Percentiles rank a stretch among this genome's conserved stretches.
These are phyloP conservation scores for Zeus faber DNA, from an alignment of 2,113 vertebrate genomes.

Conservation along the genomic window DNA sequence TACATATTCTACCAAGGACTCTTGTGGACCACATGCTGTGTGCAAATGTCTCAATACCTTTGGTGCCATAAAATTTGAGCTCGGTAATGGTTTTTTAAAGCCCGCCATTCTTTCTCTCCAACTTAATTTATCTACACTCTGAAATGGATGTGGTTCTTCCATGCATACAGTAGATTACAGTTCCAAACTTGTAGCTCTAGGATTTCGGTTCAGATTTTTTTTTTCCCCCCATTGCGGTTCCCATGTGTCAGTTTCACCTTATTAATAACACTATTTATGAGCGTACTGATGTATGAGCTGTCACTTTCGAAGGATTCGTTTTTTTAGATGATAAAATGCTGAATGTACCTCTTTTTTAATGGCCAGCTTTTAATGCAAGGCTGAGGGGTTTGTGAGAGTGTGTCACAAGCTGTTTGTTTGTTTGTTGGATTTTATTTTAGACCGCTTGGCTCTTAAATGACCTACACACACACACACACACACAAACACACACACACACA, in stretches of 20 bases:
- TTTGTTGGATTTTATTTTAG: too few relatives aligned
- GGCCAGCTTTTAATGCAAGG: too few relatives aligned
- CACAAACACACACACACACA: slow-evolving; percentile 11
- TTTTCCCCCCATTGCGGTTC: neutral
- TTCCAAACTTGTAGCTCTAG: too few relatives aligned
- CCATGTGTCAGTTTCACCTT: neutral
- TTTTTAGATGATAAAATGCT: too few relatives aligned
- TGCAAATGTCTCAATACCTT: neutral
- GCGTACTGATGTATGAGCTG: neutral
- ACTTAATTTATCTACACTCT: neutral
- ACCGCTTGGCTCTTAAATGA: too few relatives aligned
- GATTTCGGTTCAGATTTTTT: too few relatives aligned
- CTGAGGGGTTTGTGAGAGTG: too few relatives aligned
- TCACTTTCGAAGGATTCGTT: too few relatives aligned
- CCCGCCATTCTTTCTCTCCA: neutral
- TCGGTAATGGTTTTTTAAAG: neutral
- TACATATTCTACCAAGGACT: too few relatives aligned
- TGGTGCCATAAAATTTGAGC: neutral
- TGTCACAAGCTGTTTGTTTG: too few relatives aligned
- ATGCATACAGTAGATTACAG: neutral
- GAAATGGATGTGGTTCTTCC: neutral
- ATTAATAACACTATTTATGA: neutral
- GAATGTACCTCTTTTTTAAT: too few relatives aligned
- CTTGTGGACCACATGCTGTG: neutral
- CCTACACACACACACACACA: too few relatives aligned